These are phyloP conservation scores for Lordiphosa clarofinis DNA, from an alignment of 1,140 invertebrate species.

Conservation along the genomic window DNA sequence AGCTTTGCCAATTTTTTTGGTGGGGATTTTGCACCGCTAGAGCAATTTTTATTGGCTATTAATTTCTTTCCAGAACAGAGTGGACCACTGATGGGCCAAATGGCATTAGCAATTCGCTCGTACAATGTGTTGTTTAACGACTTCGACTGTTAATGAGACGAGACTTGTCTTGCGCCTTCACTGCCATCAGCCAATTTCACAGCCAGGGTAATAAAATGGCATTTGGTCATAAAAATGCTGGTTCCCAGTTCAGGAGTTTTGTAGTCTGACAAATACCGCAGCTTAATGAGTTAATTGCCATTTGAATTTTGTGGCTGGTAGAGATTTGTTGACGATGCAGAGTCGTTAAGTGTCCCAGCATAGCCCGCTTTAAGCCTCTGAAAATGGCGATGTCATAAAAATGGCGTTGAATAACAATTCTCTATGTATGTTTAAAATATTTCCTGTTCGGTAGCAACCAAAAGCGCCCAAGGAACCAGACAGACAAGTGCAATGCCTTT, in stretches of 20 bases:
- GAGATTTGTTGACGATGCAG: constrained; percentile 65
- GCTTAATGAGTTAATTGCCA: constrained; percentile 70
- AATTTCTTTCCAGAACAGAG: constrained; percentile 19
- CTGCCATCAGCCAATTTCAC: neutral
- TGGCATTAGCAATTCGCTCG: constrained; percentile 44
- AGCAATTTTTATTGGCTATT: constrained; percentile 56
- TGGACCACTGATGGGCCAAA: constrained; percentile 17
- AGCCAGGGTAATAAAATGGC: constrained; percentile 53
- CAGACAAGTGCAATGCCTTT: constrained; percentile 37
- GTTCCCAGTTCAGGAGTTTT: constrained; percentile 11
- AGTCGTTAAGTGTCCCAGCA: constrained; percentile 31
- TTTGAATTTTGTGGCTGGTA: constrained; percentile 68
- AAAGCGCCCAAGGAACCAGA: constrained; percentile 35
- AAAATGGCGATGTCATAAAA: constrained; percentile 30
- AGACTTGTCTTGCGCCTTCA: constrained; percentile 31
- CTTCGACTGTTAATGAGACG: constrained; percentile 71
- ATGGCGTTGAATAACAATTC: constrained; percentile 19
- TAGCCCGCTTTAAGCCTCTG: constrained; percentile 11
- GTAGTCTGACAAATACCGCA: constrained; percentile 32
- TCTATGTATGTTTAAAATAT: constrained; percentile 47
- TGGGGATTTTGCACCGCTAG: constrained; percentile 6
- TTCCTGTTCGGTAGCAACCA: constrained; percentile 49
- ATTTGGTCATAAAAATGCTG: constrained; percentile 56
- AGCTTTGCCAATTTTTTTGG: constrained; percentile 16
- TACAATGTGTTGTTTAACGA: constrained; percentile 68